These are phyloP conservation scores for Oligia fasciuncula DNA, from an alignment of 2,888 invertebrate genomes.

Conservation along the genomic window DNA sequence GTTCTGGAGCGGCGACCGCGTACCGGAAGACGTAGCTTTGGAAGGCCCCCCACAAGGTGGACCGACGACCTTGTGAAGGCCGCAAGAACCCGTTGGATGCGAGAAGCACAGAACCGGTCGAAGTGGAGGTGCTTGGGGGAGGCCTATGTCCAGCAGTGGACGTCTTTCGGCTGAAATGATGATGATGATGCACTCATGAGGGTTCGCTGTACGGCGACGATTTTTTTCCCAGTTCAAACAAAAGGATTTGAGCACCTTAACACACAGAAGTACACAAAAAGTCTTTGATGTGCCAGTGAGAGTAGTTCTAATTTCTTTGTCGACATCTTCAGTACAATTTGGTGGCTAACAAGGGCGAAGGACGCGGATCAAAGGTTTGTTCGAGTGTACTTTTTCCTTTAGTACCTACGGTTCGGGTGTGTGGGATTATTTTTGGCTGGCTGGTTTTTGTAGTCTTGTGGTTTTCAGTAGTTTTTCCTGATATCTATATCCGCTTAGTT, in stretches of 20 bases:
- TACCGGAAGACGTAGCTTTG: no score
- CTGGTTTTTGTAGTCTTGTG: neutral
- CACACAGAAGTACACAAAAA: slow-evolving; percentile 18
- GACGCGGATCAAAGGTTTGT: slow-evolving; percentile 53
- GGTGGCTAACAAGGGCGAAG: slow-evolving; percentile 51
- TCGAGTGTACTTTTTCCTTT: slow-evolving; percentile 28
- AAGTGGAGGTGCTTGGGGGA: no score
- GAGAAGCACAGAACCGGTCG: no score
- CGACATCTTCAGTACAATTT: slow-evolving; percentile 42
- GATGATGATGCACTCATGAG: no score
- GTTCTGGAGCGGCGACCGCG: no score
- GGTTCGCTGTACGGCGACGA: neutral
- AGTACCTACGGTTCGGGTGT: neutral
- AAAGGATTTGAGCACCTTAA: neutral
- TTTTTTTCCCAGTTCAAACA: slow-evolving; percentile 13
- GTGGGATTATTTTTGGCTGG: slow-evolving; percentile 22
- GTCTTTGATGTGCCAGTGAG: slow-evolving; percentile 33
- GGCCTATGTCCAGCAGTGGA: no score
- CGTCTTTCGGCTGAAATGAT: no score
- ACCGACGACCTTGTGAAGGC: no score
- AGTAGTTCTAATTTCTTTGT: slow-evolving; percentile 57
- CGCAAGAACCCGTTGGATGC: no score
- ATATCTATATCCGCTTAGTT: neutral
- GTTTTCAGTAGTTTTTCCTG: neutral
- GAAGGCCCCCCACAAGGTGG: no score